phyloP scores from a whole-genome alignment of 1,140 invertebrate genomes.

The Microplitis mediator region DNA sequence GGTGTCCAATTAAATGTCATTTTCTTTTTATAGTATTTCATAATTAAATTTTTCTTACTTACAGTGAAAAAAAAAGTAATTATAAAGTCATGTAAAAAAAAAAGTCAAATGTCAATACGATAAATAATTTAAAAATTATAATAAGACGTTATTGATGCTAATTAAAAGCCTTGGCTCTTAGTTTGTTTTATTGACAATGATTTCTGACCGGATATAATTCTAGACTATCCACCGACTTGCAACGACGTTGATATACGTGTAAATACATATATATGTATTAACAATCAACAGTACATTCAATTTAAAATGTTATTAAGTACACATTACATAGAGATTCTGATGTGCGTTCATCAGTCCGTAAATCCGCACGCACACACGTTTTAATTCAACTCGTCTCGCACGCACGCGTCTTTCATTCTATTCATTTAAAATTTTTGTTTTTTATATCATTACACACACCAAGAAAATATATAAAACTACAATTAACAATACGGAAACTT shows the following conservation, averaged over 20 bases:
- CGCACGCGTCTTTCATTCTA: slow-evolving; percentile 9
- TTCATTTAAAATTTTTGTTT: slow-evolving; percentile 1
- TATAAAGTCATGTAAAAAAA: too few relatives aligned
- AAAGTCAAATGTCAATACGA: too few relatives aligned
- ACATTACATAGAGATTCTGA: not conserved
- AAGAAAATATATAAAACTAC: slow-evolving; percentile 5
- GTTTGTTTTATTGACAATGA: not conserved
- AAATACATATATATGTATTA: not conserved
- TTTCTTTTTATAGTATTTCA: too few relatives aligned
- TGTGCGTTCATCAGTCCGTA: slow-evolving; percentile 13
- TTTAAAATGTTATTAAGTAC: slow-evolving; percentile 11
- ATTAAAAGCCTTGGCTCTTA: not conserved
- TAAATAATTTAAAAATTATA: not conserved
- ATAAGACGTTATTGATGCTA: not conserved
- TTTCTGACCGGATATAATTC: slow-evolving; percentile 7
- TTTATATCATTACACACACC: not conserved
- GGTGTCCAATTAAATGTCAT: too few relatives aligned
- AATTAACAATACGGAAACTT: not conserved
- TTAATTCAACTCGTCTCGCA: slow-evolving; percentile 8
- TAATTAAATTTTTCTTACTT: too few relatives aligned
- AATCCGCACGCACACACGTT: slow-evolving; percentile 7
- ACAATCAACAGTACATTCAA: not conserved
- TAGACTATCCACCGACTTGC: not conserved
- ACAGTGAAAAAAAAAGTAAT: too few relatives aligned
- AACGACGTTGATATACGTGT: too few relatives aligned